Evolutionary conservation across 2,113 vertebrate species (phyloP), one percentile per base, ranked within the genome.

Genomic region (Aspidoscelis tigris): DNA sequence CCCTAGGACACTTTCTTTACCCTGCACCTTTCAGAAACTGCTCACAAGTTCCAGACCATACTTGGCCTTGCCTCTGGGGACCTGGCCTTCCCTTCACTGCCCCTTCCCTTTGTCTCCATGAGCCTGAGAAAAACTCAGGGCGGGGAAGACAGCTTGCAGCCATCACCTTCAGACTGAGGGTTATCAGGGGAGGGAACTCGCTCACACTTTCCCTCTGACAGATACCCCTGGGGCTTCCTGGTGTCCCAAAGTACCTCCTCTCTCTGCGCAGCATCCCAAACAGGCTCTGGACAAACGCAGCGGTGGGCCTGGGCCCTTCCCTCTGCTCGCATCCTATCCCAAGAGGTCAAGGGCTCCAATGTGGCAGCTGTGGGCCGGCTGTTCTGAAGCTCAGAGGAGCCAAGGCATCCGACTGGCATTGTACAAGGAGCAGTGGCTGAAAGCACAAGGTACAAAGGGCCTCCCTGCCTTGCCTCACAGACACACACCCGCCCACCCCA

Each of bases 321-420:
- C 22, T 1, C 55, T 14, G 58, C 43, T 21, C 44, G 22, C 4
- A 55, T 65, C 76, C 76, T 81, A 75, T 7, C 47, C 65, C 22
- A 26, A 80, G 44, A 65, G 82, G 83, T 22, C 0, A 70, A 84
- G 76, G 78, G 86, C 88, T 43, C 72, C n/a, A 21, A 41, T 11
- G 14, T 7, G 82, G 81, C 84, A 87, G 80, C 88, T 79, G 76
- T 41, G 74, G 80, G 53, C 20, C 78, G 75, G 81, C 84, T 71
- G 55, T 33, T 65, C 21, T 58, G 0, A 1, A 41, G 77, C 89
- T 87, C 66, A 90, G 41, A 44, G 39, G 39, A 47, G 33, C 39
- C 55, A 55, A 5, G 9, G 39, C 20, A 16, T 24, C 69, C 69
- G 7, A 6, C 58, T 64, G 58, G 76, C 24, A 14, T 33, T 69